A percentile compares a stretch with the other conserved stretches of the same genome.
Conservation (phyloP, 2,113 vertebrate species). For the Oryzias woworae region DNA sequence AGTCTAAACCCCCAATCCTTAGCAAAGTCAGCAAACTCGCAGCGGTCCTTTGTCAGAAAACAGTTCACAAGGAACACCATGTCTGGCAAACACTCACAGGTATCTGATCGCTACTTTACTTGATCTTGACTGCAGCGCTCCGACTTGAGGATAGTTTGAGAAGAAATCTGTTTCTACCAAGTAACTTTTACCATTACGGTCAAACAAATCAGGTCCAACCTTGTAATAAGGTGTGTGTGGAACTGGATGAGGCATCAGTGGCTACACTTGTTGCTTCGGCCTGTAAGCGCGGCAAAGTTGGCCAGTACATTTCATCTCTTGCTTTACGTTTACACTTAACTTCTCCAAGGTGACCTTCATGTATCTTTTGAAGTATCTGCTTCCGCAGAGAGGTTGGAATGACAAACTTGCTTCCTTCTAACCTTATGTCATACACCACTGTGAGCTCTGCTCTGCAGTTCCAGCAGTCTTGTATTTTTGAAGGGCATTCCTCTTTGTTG, state of each 20-base stretch:
- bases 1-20: neutral
- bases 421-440: too few relatives aligned
- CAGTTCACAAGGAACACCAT: too few relatives aligned
- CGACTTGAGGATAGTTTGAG: constrained; percentile 8
- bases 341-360: too few relatives aligned
- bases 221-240: constrained; percentile 8
- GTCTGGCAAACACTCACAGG: constrained; percentile 1
- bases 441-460: too few relatives aligned
- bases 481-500: neutral
- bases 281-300: neutral
- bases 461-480: neutral
- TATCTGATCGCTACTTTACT: constrained; percentile 3
- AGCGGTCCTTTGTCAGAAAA: neutral
- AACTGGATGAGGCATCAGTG: neutral
- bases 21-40: constrained; percentile 4
- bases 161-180: constrained; percentile 1
- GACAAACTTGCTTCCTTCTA: too few relatives aligned
- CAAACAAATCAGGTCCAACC: constrained; percentile 6
- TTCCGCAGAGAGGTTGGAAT: too few relatives aligned
- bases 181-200: constrained; percentile 4
- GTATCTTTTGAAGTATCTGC: too few relatives aligned
- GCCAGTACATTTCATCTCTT: too few relatives aligned
- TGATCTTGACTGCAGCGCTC: neutral
- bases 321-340: too few relatives aligned
- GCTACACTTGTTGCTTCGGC: neutral